Base-by-base conservation (phyloP, 2,797 vertebrate genomes). In the Poeciliopsis paucimaculata region DNA sequence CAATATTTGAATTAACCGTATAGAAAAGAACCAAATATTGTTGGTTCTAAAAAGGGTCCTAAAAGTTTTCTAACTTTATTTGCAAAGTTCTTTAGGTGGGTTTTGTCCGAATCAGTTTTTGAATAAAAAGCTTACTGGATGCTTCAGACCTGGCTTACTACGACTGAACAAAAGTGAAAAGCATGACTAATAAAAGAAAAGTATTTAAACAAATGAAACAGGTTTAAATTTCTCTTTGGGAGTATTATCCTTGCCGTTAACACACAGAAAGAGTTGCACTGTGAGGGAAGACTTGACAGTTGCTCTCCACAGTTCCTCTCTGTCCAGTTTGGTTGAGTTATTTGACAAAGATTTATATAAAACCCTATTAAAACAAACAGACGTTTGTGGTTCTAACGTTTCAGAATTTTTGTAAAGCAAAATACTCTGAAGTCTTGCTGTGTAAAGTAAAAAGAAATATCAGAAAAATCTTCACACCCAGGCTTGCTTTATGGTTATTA, bases 401-500 rank as follows among this genome's bases (percentile, higher is more conserved):
- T 36, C 31, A 64, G 31, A 20, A 66, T 62, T 16, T 62, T 4
- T 68, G 36, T 2, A 41, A 68, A 36, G 64, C 64, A 68, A 10
- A 68, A 7, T 62, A 15, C 6, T 62, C 34, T 18, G 57, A 34
- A 53, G 23, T 53, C 1, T 53, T 26, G 23, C 1, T 26, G 66
- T n/a, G 23, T 13, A n/a, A 70, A 43, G 4, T 26, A 26, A 70
- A 43, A 43, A 12, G 39, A 41, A 41, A 41, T 8, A 41, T 41
- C 8, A 15, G 0, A 36, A 18, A 66, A 53, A 53, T 73, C 71
- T 79, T 46, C 20, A 47, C 9, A n/a, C 16, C 23, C 28, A 76
- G 20, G 46, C 79, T 45, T 75, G 55, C 60, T 36, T 70, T 36
- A 86, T 70, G 45, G 75, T 2, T 78, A 39, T 77, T 55, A 79